Percentiles rank a stretch among this genome's conserved stretches.
Conservation (phyloP, 2,888 invertebrate genomes). For the Ophion obscuratus region DNA sequence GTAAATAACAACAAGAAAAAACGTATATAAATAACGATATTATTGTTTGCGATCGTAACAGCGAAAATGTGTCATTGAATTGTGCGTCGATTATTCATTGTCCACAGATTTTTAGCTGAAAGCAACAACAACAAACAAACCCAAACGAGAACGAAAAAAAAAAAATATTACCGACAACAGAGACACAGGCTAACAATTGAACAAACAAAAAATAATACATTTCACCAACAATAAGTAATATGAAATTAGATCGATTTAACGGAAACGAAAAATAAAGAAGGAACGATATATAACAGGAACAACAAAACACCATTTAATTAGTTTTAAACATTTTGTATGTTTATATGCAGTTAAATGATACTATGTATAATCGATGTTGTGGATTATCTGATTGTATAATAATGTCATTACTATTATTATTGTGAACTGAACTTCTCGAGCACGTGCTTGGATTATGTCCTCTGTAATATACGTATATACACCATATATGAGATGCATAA, state of each 20-base stretch:
- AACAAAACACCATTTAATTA: conserved; percentile 71
- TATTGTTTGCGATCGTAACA: conserved; percentile 24
- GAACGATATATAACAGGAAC: conserved; percentile 51
- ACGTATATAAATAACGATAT: conserved; percentile 20
- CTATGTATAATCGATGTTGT: conserved; percentile 74
- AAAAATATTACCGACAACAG: conserved; percentile 41
- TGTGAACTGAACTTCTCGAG: conserved; percentile 72
- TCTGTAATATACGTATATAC: conserved; percentile 72
- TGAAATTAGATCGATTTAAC: conserved; percentile 47
- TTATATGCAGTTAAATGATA: conserved; percentile 82
- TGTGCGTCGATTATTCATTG: conserved; percentile 20
- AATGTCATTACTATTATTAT: conserved; percentile 53
- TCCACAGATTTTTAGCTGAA: conserved; percentile 28
- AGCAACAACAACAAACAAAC: conserved; percentile 20
- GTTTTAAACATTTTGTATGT: conserved; percentile 80
- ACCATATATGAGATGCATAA: conserved; percentile 49
- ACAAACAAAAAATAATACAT: conserved; percentile 40
- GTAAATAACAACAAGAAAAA: conserved; percentile 44
- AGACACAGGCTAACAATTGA: conserved; percentile 52
- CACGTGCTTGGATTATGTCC: conserved; percentile 77
- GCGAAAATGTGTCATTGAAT: conserved; percentile 17
- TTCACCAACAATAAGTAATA: conserved; percentile 55
- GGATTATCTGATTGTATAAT: conserved; percentile 74
- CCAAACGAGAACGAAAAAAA: conserved; percentile 14
- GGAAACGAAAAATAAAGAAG: conserved; percentile 17